Evolutionary conservation across 2,888 invertebrate genomes (phyloP).

Genomic region (Meteorus colon): DNA sequence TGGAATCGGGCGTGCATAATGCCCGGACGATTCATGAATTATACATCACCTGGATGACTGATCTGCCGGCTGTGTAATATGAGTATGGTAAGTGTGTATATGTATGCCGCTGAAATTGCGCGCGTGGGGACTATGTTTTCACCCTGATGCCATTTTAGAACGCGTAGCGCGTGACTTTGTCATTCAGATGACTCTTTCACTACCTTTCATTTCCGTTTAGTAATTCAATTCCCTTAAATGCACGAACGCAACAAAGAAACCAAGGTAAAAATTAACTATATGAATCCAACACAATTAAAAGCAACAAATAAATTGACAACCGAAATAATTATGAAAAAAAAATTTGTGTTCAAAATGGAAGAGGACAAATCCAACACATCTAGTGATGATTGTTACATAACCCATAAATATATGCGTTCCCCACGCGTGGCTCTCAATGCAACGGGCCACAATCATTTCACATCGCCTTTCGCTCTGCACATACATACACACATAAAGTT

Average conservation of each 20-base stretch:
- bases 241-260: too few relatives aligned
- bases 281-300: too few relatives aligned
- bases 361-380: too few relatives aligned
- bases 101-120: slow-evolving; percentile 19
- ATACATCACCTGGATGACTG: slow-evolving; percentile 60
- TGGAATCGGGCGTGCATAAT: slow-evolving; percentile 62
- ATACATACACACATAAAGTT: neutral
- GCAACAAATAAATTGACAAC: too few relatives aligned
- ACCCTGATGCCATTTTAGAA: neutral
- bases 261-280: too few relatives aligned
- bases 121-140: neutral
- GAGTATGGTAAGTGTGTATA: neutral
- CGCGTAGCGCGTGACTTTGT: slow-evolving; percentile 25
- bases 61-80: slow-evolving; percentile 49
- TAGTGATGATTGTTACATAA: neutral
- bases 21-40: slow-evolving; percentile 62
- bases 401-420: neutral
- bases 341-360: too few relatives aligned
- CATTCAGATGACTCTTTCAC: slow-evolving; percentile 9
- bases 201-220: neutral
- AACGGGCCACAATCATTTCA: neutral
- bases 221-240: neutral
- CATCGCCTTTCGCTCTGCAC: neutral
- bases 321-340: too few relatives aligned
- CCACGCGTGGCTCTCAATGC: slow-evolving; percentile 19